Conservation (phyloP, 2,113 vertebrate species). For the Sceloporus tristichus region DNA sequence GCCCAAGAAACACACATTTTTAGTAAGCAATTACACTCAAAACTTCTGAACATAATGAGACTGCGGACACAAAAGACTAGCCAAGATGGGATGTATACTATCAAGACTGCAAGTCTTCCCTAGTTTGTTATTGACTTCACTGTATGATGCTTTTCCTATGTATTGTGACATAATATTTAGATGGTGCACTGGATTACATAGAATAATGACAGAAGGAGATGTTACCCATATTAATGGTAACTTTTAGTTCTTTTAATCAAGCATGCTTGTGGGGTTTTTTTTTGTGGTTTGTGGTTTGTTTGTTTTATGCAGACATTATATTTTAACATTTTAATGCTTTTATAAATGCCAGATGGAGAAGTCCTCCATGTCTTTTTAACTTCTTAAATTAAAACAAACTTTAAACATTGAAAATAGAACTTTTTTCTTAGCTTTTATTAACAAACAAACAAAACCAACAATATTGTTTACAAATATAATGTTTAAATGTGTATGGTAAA, state of each 20-base stretch:
- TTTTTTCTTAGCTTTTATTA: constrained; percentile 49
- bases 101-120: background rate
- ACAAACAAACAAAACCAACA: constrained; percentile 13
- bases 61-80: background rate
- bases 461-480: constrained; percentile 50
- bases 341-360: constrained; percentile 46
- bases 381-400: constrained; percentile 54
- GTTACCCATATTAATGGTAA: background rate
- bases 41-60: background rate
- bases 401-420: constrained; percentile 53
- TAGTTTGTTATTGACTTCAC: background rate
- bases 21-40: background rate
- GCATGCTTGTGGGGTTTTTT: background rate
- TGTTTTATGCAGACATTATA: constrained; percentile 30
- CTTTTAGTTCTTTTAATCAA: constrained; percentile 39
- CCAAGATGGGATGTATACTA: background rate
- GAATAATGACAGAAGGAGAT: constrained; percentile 22
- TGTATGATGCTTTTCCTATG: background rate
- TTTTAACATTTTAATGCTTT: constrained; percentile 30
- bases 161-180: background rate
- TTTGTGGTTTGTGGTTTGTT: background rate
- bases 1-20: background rate
- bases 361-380: constrained; percentile 57
- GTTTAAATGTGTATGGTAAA: constrained; percentile 42
- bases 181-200: background rate